Base-by-base conservation (phyloP, 2,888 invertebrate genomes). In the Calliopum simillimum region DNA sequence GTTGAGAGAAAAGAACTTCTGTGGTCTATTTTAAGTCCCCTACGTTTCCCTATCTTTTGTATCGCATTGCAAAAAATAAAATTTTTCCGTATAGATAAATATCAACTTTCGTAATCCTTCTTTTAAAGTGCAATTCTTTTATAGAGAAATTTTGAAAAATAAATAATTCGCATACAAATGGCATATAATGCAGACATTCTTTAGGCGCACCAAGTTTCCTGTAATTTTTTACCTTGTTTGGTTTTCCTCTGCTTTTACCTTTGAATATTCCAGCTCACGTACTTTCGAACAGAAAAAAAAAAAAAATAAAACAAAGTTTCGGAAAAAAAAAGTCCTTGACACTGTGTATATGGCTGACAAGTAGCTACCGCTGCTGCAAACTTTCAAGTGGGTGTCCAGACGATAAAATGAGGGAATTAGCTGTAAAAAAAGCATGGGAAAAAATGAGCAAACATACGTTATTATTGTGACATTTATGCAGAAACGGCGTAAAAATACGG, bases 381-480 rank as follows among this genome's bases (percentile, higher is more conserved):
- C 19, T 21, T 43, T 47, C 23, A 62, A 64, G 64, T 49, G 64
- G 53, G 53, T 41, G 64, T 51, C 41, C 47, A 33, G 47, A 51
- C 41, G 25, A 23, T 25, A 23, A 25, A 21, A 25, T n/a, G n/a
- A n/a, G 25, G 56, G 25, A 56, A 56, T 23, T 23, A n/a, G 11
- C 11, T 21, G 25, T n/a, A 56, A 1, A 56, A 55, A 56, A 25
- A 25, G 56, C 21, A 56, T 56, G 21, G 21, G n/a, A 56, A 55
- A 23, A 56, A 25, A 11, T 21, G n/a, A 51, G 11, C 16, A 51
- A 51, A 11, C n/a, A 16, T 21, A 51, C 51, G 21, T n/a, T 11
- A 51, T 19, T 16, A 19, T 21, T 19, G 19, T 19, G 51, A 51
- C 16, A 71, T 70, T 70, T 71, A 70, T 58, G 56, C 55, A 69